phyloP scores from a whole-genome alignment of 1,140 invertebrate genomes.

The Caerostris darwini region DNA sequence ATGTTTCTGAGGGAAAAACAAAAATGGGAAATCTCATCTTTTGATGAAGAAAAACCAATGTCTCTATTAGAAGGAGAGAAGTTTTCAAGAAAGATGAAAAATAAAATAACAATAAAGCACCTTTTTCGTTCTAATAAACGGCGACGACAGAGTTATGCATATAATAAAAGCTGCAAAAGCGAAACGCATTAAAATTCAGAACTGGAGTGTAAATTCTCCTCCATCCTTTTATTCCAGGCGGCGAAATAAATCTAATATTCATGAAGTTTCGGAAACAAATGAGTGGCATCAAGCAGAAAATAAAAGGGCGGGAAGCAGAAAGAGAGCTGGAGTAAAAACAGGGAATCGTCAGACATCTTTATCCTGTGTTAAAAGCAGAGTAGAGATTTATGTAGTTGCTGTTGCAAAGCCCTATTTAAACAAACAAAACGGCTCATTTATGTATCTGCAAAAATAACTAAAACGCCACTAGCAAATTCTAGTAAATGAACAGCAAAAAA shows the following conservation, averaged over 20 bases:
- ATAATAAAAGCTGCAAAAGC: background rate
- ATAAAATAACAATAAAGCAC: background rate
- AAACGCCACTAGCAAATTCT: no score
- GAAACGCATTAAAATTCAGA: slow-evolving; percentile 19
- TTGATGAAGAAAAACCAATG: background rate
- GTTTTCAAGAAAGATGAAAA: background rate
- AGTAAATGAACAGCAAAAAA: no score
- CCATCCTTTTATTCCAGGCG: background rate
- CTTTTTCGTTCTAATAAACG: background rate
- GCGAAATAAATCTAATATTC: slow-evolving; percentile 17
- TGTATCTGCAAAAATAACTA: no score
- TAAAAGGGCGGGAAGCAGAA: no score
- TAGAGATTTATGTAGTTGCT: no score
- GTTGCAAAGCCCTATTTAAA: no score
- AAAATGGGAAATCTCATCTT: no score
- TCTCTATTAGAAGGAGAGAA: background rate
- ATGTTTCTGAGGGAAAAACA: background rate
- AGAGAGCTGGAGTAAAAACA: no score
- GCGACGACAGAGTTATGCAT: background rate
- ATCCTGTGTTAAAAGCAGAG: no score
- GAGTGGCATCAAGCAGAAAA: background rate
- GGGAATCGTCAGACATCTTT: no score
- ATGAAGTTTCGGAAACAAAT: slow-evolving; percentile 33
- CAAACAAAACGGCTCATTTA: no score
- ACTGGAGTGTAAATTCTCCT: slow-evolving; percentile 1